Evolutionary conservation across 2,113 vertebrate species (phyloP).

Genomic region (Engraulis encrasicolus): DNA sequence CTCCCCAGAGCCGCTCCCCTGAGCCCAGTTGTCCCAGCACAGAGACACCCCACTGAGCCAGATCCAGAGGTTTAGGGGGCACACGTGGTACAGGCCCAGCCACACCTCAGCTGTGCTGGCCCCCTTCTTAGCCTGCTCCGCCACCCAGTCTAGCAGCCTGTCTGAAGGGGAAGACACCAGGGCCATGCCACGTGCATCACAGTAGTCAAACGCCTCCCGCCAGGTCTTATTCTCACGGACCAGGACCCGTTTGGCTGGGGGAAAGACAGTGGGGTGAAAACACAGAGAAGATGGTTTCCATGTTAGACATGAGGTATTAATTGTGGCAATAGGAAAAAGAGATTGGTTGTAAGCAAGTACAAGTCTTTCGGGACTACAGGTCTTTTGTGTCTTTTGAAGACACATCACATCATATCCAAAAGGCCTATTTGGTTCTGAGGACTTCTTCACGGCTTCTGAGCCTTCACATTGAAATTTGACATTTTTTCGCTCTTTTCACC

Average conservation of each 20-base stretch:
- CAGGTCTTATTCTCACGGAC: not conserved
- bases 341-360: too few relatives aligned
- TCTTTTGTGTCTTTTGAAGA: too few relatives aligned
- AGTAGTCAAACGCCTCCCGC: slow-evolving; percentile 6
- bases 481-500: too few relatives aligned
- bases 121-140: not conserved
- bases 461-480: too few relatives aligned
- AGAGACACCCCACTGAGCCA: not conserved
- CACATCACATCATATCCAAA: too few relatives aligned
- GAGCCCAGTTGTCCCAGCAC: not conserved
- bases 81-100: not conserved
- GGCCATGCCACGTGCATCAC: slow-evolving; percentile 8
- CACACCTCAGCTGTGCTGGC: not conserved
- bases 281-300: not conserved
- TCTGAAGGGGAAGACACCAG: not conserved
- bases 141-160: not conserved
- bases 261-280: not conserved
- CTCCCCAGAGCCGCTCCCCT: not conserved
- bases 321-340: too few relatives aligned
- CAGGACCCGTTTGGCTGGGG: slow-evolving; percentile 19
- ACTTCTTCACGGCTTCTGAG: too few relatives aligned
- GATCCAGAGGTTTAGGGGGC: not conserved
- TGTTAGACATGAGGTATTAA: too few relatives aligned
- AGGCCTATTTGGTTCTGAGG: too few relatives aligned
- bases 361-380: too few relatives aligned